A percentile compares a stretch with the other conserved stretches of the same genome.
These are phyloP conservation scores for Rhynchopsitta pachyrhyncha DNA, from an alignment of 2,113 vertebrate species.

Conservation along the genomic window DNA sequence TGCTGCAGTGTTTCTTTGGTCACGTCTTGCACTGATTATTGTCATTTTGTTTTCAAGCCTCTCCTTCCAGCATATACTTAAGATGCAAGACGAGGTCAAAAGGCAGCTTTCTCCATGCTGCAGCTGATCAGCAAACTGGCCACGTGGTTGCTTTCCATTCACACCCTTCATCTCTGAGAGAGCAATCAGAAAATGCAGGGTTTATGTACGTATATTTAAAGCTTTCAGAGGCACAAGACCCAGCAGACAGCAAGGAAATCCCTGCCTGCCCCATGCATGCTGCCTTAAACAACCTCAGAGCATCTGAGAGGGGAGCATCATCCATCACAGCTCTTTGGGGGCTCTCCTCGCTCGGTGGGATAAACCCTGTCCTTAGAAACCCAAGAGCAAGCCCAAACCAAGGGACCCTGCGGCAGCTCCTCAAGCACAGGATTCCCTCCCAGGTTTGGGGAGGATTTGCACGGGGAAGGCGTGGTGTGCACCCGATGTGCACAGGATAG, in stretches of 20 bases:
- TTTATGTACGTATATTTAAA: not conserved
- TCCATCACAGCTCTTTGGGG: not conserved
- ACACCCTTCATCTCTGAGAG: not conserved
- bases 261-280: not conserved
- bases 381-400: not conserved
- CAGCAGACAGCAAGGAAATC: not conserved
- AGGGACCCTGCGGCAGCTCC: not conserved
- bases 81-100: not conserved
- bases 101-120: not conserved
- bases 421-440: not conserved
- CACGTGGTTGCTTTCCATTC: not conserved
- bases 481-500: fast-evolving
- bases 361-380: not conserved
- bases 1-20: not conserved
- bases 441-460: not conserved
- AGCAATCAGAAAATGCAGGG: not conserved
- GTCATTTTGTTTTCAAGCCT: not conserved
- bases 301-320: not conserved
- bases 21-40: not conserved
- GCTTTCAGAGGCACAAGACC: not conserved
- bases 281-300: not conserved
- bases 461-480: fast-evolving
- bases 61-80: not conserved
- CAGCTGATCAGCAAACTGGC: not conserved
- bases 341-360: not conserved